Base-by-base conservation (phyloP, 1,140 invertebrate genomes). In the Phymorhynchus buccinoides region DNA sequence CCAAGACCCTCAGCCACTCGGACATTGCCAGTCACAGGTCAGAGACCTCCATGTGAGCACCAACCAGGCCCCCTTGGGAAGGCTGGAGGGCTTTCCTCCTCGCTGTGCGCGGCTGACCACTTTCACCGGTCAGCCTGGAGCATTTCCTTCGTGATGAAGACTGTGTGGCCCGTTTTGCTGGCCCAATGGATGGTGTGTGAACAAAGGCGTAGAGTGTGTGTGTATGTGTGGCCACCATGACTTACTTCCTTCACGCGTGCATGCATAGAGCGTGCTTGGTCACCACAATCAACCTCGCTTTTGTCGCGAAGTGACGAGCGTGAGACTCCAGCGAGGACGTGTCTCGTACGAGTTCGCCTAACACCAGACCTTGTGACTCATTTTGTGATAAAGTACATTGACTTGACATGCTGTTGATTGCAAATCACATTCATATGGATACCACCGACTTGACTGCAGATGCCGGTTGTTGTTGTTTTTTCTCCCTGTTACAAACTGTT, bases 1-100 rank as follows among this genome's bases (percentile, higher is more conserved):
- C 89, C 22, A 91, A 89, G 80, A 89, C 89, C 56, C 77, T 88
- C 14, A 88, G 88, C 85, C 88, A 91, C 44, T 88, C 89, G 32
- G 89, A 90, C 73, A 86, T 88, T 30, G 85, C 88, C 52, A 90
- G 87, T 84, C 85, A 86, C 37, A 80, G 90, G 37, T 89, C 89
- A 35, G 91, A 92, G 84, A 92, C 91, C 44, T 88, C 89, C 32
- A 91, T 92, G 78, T 91, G 88, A 88, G 39, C 16, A 32, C 32
- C 32, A 14, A 27, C 56, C 22, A 22, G 56, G 12, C 12, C n/a
- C n/a, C n/a, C n/a, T n/a, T n/a, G n/a, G n/a, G n/a, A n/a, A n/a
- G n/a, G n/a, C n/a, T n/a, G n/a, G n/a, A n/a, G n/a, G n/a, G n/a
- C n/a, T n/a, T n/a, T n/a, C n/a, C n/a, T n/a, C n/a, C n/a, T 62